These are phyloP conservation scores for Shargacucullia verbasci DNA, from an alignment of 2,888 invertebrate genomes.

Conservation along the genomic window DNA sequence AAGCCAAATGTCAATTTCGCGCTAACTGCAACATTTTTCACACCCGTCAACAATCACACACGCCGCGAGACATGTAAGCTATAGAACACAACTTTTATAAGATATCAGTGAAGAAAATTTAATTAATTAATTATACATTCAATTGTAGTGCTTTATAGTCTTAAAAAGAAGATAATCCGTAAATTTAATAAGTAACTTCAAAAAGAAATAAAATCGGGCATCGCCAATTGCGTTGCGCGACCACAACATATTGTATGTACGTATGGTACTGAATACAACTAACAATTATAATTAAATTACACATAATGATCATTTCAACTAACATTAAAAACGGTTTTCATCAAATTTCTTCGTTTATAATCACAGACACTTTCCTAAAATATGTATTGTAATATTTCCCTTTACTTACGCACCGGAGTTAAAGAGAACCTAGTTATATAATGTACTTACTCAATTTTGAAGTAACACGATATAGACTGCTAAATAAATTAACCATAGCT, in stretches of 20 bases:
- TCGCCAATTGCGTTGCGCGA: conserved; percentile 46
- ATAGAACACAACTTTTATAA: conserved; percentile 61
- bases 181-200: conserved; percentile 68
- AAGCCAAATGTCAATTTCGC: conserved; percentile 62
- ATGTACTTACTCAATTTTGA: conserved; percentile 80
- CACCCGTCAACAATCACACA: conserved; percentile 54
- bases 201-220: conserved; percentile 57
- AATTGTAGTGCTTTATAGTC: conserved; percentile 64
- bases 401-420: conserved; percentile 80
- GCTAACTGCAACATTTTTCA: conserved; percentile 39
- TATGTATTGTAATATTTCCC: conserved; percentile 81
- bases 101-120: conserved; percentile 58
- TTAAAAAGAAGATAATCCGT: conserved; percentile 64
- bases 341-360: conserved; percentile 87
- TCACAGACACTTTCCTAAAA: conserved; percentile 89
- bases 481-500: conserved; percentile 87
- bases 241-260: conserved; percentile 52
- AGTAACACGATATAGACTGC: conserved; percentile 78
- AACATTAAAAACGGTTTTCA: conserved; percentile 82
- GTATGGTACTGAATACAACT: conserved; percentile 67
- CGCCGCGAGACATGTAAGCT: conserved; percentile 60
- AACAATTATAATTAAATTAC: conserved; percentile 71
- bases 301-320: conserved; percentile 78
- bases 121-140: conserved; percentile 32
- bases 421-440: conserved; percentile 76